Base-by-base conservation (phyloP, 2,888 invertebrate genomes). In the Lordiphosa andalusiaca region DNA sequence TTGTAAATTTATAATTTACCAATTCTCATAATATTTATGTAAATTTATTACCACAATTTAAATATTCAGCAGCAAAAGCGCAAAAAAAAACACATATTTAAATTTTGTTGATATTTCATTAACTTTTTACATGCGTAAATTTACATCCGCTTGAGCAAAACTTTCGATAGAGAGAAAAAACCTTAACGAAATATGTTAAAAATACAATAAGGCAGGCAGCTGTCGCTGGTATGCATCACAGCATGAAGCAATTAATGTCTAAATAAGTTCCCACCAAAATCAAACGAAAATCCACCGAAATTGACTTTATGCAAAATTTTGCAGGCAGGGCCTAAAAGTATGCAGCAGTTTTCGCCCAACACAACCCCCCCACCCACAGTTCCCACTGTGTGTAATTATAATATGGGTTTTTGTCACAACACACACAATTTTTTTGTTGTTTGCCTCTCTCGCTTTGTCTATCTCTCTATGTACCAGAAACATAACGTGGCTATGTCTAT, bases 401-500 rank as follows among this genome's bases (percentile, higher is more conserved):
- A 85, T 68, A 68, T 66, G 66, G 55, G 30, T 53, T 51, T 55
- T 41, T 53, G 48, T 25, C 39, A 35, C 53, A 46, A 47, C 53
- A 30, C 30, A 30, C 30, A 37, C 9, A 3, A 38, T 49, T 67
- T 51, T 42, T 56, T 19, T 6, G 6, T 16, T 13, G 3, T 3
- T 10, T 30, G 16, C 25, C 7, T 33, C 40, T 33, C 30, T 53
- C 5, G 40, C 23, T 37, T 35, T 42, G 36, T 47, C 39, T 62
- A 48, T 44, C 37, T 19, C 6, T 40, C 10, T 49, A 30, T 44
- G 33, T 16, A 9, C 23, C 6, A 39, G 53, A 13, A 6, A 75
- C 51, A 78, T 83, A 78, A 59, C 57, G 53, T 59, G 62, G 60
- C 61, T 70, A 81, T 82, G 85, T 82, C 78, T 81, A 82, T 78